Evolutionary conservation across 2,113 vertebrate genomes (phyloP).

Genomic region (Genyomyrus donnyi): DNA sequence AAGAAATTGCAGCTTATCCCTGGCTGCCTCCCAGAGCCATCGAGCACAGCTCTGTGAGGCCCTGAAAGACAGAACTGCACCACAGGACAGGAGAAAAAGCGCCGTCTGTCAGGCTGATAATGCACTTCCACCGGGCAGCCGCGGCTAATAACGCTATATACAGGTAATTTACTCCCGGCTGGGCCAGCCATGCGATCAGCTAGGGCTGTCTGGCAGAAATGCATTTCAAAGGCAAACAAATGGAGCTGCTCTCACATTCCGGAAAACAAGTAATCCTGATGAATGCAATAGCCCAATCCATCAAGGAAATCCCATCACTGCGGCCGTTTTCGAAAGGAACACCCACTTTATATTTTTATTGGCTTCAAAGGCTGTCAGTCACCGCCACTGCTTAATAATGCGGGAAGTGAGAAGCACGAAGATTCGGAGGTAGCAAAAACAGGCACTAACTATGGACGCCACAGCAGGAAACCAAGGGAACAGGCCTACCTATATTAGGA

Average conservation of each 20-base stretch:
- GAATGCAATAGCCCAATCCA: neutral
- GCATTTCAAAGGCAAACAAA: neutral
- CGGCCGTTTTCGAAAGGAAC: neutral
- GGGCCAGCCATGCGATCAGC: neutral
- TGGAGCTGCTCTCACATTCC: neutral
- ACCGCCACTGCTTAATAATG: neutral
- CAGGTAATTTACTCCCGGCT: neutral
- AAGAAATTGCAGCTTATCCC: neutral
- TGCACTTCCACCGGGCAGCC: neutral
- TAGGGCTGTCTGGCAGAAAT: neutral
- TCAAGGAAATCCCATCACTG: neutral
- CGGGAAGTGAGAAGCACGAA: neutral
- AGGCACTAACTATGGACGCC: neutral
- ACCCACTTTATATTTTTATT: neutral
- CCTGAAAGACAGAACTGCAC: neutral
- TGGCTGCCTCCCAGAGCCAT: neutral
- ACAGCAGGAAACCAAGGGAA: neutral
- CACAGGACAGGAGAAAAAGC: neutral
- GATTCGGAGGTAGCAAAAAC: neutral
- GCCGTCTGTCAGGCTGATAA: neutral
- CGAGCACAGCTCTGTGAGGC: neutral
- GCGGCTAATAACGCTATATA: neutral
- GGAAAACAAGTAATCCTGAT: neutral
- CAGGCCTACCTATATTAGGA: conserved; percentile 85
- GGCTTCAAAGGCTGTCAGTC: neutral